phyloP scores from a whole-genome alignment of 64 coral and sea anemone genomes.

The Stichodactyla helianthus region DNA sequence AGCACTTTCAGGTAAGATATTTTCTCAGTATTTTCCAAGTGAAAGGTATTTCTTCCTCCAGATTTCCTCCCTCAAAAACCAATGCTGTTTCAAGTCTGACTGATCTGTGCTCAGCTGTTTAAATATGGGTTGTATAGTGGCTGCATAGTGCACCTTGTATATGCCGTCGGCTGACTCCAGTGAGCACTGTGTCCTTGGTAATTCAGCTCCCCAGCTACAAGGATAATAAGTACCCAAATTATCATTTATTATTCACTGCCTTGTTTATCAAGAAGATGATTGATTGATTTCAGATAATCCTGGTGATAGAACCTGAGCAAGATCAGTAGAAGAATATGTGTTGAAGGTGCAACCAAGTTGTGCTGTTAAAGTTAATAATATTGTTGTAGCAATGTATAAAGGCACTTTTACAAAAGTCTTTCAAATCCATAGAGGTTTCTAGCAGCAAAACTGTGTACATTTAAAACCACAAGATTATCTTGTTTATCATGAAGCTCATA shows the following conservation, averaged over 20 bases:
- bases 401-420: conserved; percentile 1
- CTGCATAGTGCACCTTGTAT: too few relatives aligned
- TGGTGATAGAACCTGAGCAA: not conserved
- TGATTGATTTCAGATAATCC: conserved; percentile 8
- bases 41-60: not conserved
- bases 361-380: not conserved
- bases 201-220: too few relatives aligned
- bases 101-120: too few relatives aligned
- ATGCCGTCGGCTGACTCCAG: too few relatives aligned
- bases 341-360: not conserved
- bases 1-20: conserved; percentile 67
- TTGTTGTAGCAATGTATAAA: conserved; percentile 6
- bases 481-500: too few relatives aligned
- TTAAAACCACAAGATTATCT: not conserved
- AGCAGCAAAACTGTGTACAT: not conserved
- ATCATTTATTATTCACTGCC: too few relatives aligned
- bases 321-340: not conserved
- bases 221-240: too few relatives aligned
- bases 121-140: too few relatives aligned
- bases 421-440: conserved; percentile 3
- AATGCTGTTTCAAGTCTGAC: too few relatives aligned
- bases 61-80: not conserved
- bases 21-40: not conserved
- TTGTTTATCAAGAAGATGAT: too few relatives aligned
- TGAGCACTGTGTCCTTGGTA: too few relatives aligned